phyloP scores from a whole-genome alignment of 2,113 vertebrate species.

The Bambusicola thoracicus region DNA sequence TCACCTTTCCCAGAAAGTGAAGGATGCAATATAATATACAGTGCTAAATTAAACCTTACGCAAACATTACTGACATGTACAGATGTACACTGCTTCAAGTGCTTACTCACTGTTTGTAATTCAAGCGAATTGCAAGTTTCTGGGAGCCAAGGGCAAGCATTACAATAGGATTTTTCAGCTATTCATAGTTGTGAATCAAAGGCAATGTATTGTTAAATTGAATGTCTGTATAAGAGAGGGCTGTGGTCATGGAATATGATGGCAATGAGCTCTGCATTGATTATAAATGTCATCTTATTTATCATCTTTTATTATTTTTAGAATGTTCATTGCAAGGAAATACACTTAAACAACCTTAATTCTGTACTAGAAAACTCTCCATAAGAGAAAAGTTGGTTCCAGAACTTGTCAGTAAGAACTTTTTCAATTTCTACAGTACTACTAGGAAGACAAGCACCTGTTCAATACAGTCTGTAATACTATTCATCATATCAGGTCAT shows the following conservation, averaged over 20 bases:
- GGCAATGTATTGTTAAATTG: slow-evolving; percentile 35
- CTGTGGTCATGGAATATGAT: slow-evolving; percentile 20
- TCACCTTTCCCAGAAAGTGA: slow-evolving; percentile 40
- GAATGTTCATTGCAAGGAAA: slow-evolving; percentile 32
- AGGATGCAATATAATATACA: not conserved
- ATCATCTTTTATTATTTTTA: slow-evolving; percentile 47
- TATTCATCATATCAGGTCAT: not conserved
- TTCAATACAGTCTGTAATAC: not conserved
- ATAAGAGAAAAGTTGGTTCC: not conserved
- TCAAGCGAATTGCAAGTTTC: slow-evolving; percentile 30
- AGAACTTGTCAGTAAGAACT: slow-evolving; percentile 12
- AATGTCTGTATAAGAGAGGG: not conserved
- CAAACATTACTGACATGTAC: slow-evolving; percentile 9
- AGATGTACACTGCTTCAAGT: slow-evolving; percentile 17
- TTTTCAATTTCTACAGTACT: not conserved
- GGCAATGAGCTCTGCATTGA: slow-evolving; percentile 3
- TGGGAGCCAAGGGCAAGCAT: not conserved
- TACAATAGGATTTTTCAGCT: slow-evolving; percentile 22
- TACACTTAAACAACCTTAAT: slow-evolving; percentile 11
- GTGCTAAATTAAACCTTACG: slow-evolving; percentile 48
- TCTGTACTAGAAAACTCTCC: not conserved
- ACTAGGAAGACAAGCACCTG: slow-evolving; percentile 2
- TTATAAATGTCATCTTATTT: slow-evolving; percentile 61
- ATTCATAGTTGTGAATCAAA: slow-evolving; percentile 37
- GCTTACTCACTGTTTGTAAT: not conserved